phyloP scores from a whole-genome alignment of 2,888 invertebrate species.

The Eucera pruinosa region DNA sequence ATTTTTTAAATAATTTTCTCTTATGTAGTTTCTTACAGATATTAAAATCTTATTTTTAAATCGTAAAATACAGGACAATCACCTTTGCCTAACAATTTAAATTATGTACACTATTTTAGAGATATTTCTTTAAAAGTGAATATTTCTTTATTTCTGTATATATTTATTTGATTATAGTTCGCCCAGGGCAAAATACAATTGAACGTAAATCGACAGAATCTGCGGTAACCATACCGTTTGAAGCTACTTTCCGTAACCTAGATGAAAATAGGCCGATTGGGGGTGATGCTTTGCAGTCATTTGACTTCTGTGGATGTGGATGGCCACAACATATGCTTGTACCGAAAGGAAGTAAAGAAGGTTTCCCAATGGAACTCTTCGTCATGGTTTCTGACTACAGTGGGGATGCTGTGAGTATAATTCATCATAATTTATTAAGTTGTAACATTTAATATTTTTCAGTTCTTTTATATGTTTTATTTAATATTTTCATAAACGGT shows the following conservation, averaged over 20 bases:
- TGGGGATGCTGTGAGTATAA: constrained; percentile 87
- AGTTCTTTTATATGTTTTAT: too few species aligned
- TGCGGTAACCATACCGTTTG: constrained; percentile 93
- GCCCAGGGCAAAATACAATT: constrained; percentile 88
- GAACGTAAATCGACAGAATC: constrained; percentile 89
- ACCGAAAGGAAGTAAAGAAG: constrained; percentile 89
- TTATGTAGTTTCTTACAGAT: too few species aligned
- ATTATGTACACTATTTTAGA: too few species aligned
- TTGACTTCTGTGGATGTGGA: constrained; percentile 95
- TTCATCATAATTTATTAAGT: not conserved
- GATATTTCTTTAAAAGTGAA: too few species aligned
- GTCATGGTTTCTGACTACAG: constrained; percentile 91
- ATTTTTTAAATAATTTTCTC: too few species aligned
- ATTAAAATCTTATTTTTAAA: too few species aligned
- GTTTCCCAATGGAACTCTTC: constrained; percentile 89
- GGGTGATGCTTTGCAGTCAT: constrained; percentile 85
- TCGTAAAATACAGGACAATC: too few species aligned
- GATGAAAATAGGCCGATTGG: constrained; percentile 87
- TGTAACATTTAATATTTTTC: not conserved
- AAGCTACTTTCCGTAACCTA: constrained; percentile 91
- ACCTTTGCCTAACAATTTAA: too few species aligned
- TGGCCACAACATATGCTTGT: constrained; percentile 94
- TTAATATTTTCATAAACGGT: not conserved
- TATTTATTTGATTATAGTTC: constrained; percentile 86
- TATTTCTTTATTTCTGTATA: too few species aligned